Percentiles rank a stretch among this genome's conserved stretches.
Evolutionary conservation across 1,140 invertebrate species (phyloP).

Genomic region (Zaprionus africanus): DNA sequence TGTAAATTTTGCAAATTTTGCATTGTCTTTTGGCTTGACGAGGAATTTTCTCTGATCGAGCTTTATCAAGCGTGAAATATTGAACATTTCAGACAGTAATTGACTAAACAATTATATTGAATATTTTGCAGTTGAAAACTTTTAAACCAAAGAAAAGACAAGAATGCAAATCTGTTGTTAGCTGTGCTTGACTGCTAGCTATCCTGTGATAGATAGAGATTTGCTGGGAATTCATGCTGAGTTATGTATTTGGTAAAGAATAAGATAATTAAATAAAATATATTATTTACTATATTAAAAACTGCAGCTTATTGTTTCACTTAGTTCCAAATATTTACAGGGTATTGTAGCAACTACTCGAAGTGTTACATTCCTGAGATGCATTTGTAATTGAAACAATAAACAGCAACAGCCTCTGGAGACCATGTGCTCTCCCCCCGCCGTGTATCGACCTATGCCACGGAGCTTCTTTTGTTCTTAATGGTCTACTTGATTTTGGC

Average conservation of each 20-base stretch:
- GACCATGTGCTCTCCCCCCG: neutral
- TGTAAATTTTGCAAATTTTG: neutral
- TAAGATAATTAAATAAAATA: too few species aligned
- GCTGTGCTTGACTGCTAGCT: neutral
- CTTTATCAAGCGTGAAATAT: neutral
- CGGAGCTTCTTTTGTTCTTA: conserved; percentile 18
- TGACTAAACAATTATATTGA: neutral
- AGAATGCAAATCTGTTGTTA: neutral
- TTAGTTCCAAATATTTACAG: neutral
- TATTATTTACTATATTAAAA: neutral
- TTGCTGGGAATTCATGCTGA: neutral
- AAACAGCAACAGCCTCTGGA: conserved; percentile 9
- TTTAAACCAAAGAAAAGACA: neutral
- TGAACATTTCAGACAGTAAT: too few species aligned
- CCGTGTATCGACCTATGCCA: neutral
- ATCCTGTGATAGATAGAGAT: neutral
- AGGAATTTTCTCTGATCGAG: neutral
- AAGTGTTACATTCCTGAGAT: neutral
- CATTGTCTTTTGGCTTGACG: neutral
- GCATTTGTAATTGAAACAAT: neutral
- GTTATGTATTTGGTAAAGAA: too few species aligned
- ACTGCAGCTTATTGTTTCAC: neutral
- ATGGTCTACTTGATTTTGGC: conserved; percentile 46
- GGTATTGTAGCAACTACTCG: neutral
- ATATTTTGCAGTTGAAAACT: neutral